phyloP scores from a whole-genome alignment of 2,888 invertebrate genomes.

The Hirtodrosophila histrioides region DNA sequence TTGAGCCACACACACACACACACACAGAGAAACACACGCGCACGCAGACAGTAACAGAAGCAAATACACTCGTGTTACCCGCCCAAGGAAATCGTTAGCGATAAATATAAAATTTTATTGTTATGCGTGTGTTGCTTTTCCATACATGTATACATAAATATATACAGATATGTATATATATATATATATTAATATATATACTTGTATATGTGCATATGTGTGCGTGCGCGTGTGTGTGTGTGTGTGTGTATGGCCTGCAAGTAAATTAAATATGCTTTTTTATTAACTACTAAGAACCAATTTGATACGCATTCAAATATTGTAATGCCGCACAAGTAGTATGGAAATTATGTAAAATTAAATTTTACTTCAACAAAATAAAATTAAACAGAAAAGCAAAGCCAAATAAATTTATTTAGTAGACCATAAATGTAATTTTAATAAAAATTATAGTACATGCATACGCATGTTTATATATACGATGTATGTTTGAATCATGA shows the following conservation, averaged over 20 bases:
- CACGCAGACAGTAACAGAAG: neutral
- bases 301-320: slow-evolving; percentile 73
- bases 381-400: slow-evolving; percentile 43
- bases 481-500: slow-evolving; percentile 26
- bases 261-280: slow-evolving; percentile 80
- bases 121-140: slow-evolving; percentile 65
- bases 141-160: slow-evolving; percentile 13
- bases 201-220: neutral
- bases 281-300: slow-evolving; percentile 81
- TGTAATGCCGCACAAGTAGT: slow-evolving; percentile 62
- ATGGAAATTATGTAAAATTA: slow-evolving; percentile 71
- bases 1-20: slow-evolving; percentile 36
- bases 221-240: slow-evolving; percentile 21
- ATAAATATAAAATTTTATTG: slow-evolving; percentile 82
- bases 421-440: slow-evolving; percentile 57
- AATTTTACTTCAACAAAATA: slow-evolving; percentile 64
- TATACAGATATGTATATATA: slow-evolving; percentile 9
- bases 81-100: slow-evolving; percentile 76
- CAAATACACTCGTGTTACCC: slow-evolving; percentile 40
- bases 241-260: slow-evolving; percentile 48
- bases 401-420: slow-evolving; percentile 77
- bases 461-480: slow-evolving; percentile 25
- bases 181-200: slow-evolving; percentile 5
- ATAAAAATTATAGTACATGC: slow-evolving; percentile 54
- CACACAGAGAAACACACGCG: slow-evolving; percentile 6